Conservation (phyloP, 2,888 invertebrate genomes). For the Tortricodes alternella region DNA sequence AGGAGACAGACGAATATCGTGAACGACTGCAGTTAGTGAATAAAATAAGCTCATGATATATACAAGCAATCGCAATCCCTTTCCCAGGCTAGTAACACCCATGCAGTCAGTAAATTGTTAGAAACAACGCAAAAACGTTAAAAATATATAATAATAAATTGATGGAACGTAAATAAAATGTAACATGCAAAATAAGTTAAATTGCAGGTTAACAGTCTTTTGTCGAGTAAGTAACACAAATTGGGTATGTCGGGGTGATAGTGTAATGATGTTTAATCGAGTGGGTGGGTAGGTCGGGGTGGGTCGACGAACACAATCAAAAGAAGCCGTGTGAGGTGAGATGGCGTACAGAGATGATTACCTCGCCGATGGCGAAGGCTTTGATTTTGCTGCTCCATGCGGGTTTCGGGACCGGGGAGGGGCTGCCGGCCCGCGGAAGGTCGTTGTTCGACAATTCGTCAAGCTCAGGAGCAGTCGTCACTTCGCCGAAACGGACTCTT, state of each 20-base stretch:
- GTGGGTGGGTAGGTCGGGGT: slow-evolving; percentile 51
- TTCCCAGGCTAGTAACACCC: slow-evolving; percentile 72
- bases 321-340: slow-evolving; percentile 74
- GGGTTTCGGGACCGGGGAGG: slow-evolving; percentile 71
- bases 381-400: slow-evolving; percentile 80
- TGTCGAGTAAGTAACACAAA: slow-evolving; percentile 62
- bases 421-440: slow-evolving; percentile 61
- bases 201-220: slow-evolving; percentile 67
- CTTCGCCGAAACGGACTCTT: slow-evolving; percentile 78
- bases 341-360: slow-evolving; percentile 77
- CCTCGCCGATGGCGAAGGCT: slow-evolving; percentile 82
- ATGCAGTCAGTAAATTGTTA: slow-evolving; percentile 70
- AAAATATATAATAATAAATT: slow-evolving; percentile 41
- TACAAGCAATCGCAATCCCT: slow-evolving; percentile 72
- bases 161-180: slow-evolving; percentile 58
- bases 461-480: slow-evolving; percentile 67
- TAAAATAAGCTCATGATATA: slow-evolving; percentile 72
- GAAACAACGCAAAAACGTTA: slow-evolving; percentile 50
- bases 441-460: slow-evolving; percentile 68
- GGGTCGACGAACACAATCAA: slow-evolving; percentile 81
- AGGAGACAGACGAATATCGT: background rate
- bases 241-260: slow-evolving; percentile 63
- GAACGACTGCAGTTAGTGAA: slow-evolving; percentile 47
- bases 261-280: slow-evolving; percentile 63
- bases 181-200: slow-evolving; percentile 78